These are phyloP conservation scores for Scalopus aquaticus DNA, from an alignment of 2,113 vertebrate genomes.

Conservation along the genomic window DNA sequence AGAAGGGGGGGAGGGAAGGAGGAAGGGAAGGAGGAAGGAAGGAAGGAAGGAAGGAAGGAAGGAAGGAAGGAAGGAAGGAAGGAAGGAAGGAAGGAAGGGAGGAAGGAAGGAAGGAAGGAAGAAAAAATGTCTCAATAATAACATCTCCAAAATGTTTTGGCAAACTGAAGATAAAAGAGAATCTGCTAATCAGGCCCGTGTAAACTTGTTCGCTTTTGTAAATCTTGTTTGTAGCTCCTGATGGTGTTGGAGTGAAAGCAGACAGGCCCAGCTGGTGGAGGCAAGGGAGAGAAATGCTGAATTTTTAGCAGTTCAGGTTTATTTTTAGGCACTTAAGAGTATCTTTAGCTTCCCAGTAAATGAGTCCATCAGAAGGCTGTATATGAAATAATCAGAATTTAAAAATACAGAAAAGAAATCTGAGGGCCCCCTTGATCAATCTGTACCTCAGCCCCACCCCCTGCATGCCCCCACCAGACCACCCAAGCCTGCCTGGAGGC, in stretches of 20 bases:
- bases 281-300: conserved; percentile 81
- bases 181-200: conserved; percentile 70
- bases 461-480: not conserved
- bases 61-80: fast-evolving
- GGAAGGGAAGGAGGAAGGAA: no score
- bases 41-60: fast-evolving
- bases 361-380: conserved; percentile 79
- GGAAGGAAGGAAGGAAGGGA: not conserved
- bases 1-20: fast-evolving
- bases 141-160: conserved; percentile 65
- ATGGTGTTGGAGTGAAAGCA: conserved; percentile 80
- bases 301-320: conserved; percentile 85
- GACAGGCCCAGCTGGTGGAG: conserved; percentile 85
- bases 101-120: conserved; percentile 8
- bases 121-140: conserved; percentile 47
- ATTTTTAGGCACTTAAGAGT: conserved; percentile 85
- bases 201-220: conserved; percentile 78
- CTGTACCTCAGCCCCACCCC: not conserved
- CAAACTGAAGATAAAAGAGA: conserved; percentile 61
- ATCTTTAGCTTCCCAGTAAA: conserved; percentile 82
- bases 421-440: not conserved
- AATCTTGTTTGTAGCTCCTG: conserved; percentile 80
- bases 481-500: not conserved
- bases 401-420: conserved; percentile 47
- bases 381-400: conserved; percentile 62